These are phyloP conservation scores for Trilocha varians DNA, from an alignment of 2,888 invertebrate genomes.

Conservation along the genomic window DNA sequence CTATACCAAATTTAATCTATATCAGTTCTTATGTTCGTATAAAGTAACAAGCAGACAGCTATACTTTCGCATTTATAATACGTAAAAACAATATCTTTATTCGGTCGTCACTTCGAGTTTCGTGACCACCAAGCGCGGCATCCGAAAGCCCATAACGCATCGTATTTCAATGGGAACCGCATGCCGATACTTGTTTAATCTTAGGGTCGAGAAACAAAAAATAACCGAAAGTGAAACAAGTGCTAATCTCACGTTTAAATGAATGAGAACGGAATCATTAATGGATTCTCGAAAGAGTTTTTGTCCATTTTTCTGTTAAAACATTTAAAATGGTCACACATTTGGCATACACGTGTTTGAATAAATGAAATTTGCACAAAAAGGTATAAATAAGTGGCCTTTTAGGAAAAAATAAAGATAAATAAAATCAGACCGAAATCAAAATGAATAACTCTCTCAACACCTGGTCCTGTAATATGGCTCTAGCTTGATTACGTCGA, in stretches of 20 bases:
- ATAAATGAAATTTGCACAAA: not conserved
- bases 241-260: slow-evolving; percentile 27
- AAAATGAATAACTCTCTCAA: too few species aligned
- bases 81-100: slow-evolving; percentile 6
- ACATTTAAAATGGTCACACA: slow-evolving; percentile 19
- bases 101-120: slow-evolving; percentile 15
- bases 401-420: too few species aligned
- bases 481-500: too few species aligned
- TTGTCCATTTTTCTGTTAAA: slow-evolving; percentile 9
- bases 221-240: slow-evolving; percentile 24
- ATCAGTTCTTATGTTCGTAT: too few species aligned
- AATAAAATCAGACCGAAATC: too few species aligned
- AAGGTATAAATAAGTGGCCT: slow-evolving; percentile 32
- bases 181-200: slow-evolving; percentile 30
- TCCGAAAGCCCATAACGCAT: slow-evolving; percentile 30
- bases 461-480: too few species aligned
- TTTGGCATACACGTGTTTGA: slow-evolving; percentile 17
- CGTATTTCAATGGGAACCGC: slow-evolving; percentile 42
- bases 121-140: slow-evolving; percentile 38
- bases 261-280: slow-evolving; percentile 16
- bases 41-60: too few species aligned
- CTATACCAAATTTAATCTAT: too few species aligned
- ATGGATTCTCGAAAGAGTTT: slow-evolving; percentile 8
- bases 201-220: slow-evolving; percentile 28
- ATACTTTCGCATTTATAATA: too few species aligned